These are phyloP conservation scores for Dryoscopus gambensis DNA, from an alignment of 2,113 vertebrate genomes.

Conservation along the genomic window DNA sequence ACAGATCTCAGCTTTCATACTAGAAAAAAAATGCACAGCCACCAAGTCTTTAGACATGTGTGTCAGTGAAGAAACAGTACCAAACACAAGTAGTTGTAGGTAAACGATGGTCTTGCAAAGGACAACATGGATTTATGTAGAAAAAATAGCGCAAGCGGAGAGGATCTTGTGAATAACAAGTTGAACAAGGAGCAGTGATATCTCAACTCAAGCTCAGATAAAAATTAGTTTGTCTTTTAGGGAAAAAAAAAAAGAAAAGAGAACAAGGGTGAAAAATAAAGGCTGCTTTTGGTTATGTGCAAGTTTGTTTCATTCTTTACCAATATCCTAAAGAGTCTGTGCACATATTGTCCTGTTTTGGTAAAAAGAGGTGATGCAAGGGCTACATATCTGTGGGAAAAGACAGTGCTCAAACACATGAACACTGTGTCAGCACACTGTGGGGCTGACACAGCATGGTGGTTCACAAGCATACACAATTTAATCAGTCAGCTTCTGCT, in stretches of 20 bases:
- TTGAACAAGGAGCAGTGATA: neutral
- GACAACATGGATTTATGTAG: rapidly evolving
- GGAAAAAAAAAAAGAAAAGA: neutral
- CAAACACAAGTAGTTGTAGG: neutral
- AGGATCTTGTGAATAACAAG: neutral
- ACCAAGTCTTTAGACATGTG: neutral
- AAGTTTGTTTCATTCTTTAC: neutral
- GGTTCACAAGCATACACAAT: neutral
- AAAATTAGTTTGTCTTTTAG: neutral
- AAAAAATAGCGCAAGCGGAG: neutral
- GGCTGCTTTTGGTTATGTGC: neutral
- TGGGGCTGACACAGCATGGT: neutral
- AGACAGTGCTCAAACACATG: neutral
- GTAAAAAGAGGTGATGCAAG: neutral
- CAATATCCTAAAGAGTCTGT: neutral
- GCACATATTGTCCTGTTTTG: neutral
- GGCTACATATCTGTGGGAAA: neutral
- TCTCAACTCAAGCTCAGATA: neutral
- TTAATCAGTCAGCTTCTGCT: neutral
- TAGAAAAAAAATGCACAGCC: neutral
- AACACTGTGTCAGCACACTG: neutral
- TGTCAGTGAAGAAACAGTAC: neutral
- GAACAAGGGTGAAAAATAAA: neutral
- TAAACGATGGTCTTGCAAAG: neutral
- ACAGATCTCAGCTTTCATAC: neutral